Evolutionary conservation across 2,888 invertebrate species (phyloP), one percentile per base, ranked within the genome.

Genomic region (Gymnosoma rotundatum): DNA sequence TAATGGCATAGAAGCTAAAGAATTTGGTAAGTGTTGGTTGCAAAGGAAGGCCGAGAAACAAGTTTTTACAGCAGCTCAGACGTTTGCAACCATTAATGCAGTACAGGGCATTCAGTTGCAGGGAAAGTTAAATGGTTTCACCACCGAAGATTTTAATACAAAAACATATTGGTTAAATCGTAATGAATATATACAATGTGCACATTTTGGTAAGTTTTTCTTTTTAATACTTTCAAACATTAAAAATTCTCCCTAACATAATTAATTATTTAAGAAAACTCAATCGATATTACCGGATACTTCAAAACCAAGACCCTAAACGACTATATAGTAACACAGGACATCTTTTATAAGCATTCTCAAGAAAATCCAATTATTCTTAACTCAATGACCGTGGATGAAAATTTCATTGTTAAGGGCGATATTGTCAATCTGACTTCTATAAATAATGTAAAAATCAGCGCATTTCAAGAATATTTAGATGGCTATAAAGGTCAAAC

Each of bases 111-210:
- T 91, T 8, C 60, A 81, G 45, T 74, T 92, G 0, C 64, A 64
- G 1, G 91, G 92, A n/a, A 89, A 87, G 18, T 83, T 94, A 4
- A 93, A 93, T 87, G 93, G 92, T 12, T 90, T 93, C 18, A 89
- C 92, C 48, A 87, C 94, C 21, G 88, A 91, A 0, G 89, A 93
- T 67, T 88, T 94, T 42, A 87, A 92, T 10, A 87, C 91, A 45
- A 93, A 93, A 67, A 93, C 93, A 67, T 92, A 94, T 76, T 93
- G 93, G 87, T 93, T 93, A 83, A 92, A 93, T 45, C 90, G 89
- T 36, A 87, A 92, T 78, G 94, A 94, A 89, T 89, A 89, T 6
- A 89, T 94, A 45, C 83, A 90, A 52, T 88, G 90, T 16, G 92
- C 91, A 10, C 90, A 89, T 60, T 94, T 94, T 88, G 89, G 92